Conservation (phyloP, 2,888 invertebrate species). For the Lissonota sp. region DNA sequence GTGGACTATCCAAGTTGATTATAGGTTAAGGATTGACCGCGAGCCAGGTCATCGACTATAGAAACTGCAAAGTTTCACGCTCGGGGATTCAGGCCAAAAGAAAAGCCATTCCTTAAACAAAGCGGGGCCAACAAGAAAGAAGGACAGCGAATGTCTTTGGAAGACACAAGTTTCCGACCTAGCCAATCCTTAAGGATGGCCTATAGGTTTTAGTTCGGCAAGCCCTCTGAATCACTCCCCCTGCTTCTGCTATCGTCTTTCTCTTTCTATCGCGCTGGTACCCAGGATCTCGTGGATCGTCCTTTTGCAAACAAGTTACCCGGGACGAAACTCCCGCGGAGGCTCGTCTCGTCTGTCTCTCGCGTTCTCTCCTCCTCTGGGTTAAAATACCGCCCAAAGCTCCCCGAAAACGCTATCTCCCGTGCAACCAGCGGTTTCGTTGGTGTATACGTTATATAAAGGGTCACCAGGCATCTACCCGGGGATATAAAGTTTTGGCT, state of each 20-base stretch:
- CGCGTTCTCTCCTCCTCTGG: conserved; percentile 31
- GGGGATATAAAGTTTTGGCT: conserved; percentile 61
- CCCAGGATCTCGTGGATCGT: conserved; percentile 27
- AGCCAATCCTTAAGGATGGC: conserved; percentile 59
- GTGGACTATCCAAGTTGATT: conserved; percentile 11
- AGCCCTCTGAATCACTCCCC: conserved; percentile 39
- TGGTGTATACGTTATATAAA: not conserved
- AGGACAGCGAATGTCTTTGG: conserved; percentile 3
- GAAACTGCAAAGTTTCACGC: conserved; percentile 44
- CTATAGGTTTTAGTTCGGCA: conserved; percentile 58
- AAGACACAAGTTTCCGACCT: conserved; percentile 52
- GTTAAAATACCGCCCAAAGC: conserved; percentile 20
- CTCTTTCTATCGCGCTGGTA: conserved; percentile 1
- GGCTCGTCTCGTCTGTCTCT: conserved; percentile 45
- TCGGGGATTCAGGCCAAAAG: conserved; percentile 27
- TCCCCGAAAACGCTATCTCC: conserved; percentile 17
- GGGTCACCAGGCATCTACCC: not conserved
- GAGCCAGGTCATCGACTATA: conserved; percentile 25
- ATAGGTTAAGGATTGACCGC: conserved; percentile 2
- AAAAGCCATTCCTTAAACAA: conserved; percentile 49
- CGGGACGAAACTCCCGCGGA: conserved; percentile 51
- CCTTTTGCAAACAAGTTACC: conserved; percentile 61
- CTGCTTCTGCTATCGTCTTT: not conserved
- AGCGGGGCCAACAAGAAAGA: not conserved
- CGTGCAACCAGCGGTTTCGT: not conserved